These are phyloP conservation scores for Acropora tenuis DNA, from an alignment of 64 coral and sea anemone genomes.

Conservation along the genomic window DNA sequence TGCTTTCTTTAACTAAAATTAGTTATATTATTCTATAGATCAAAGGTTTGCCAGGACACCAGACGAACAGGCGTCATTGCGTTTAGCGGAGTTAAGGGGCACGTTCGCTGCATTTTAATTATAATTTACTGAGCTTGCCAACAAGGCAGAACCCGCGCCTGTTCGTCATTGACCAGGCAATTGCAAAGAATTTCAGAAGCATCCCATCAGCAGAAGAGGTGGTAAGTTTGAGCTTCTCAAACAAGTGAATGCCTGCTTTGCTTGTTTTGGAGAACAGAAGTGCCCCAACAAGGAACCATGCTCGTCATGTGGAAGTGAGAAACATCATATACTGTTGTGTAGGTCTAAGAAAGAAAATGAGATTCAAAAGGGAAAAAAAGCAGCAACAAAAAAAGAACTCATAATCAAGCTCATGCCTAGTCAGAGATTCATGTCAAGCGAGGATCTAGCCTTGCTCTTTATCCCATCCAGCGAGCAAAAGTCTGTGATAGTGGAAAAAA, in stretches of 20 bases:
- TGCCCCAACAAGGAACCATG: conserved; percentile 35
- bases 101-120: too few relatives aligned
- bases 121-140: too few relatives aligned
- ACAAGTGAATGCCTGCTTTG: conserved; percentile 70
- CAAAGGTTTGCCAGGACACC: too few relatives aligned
- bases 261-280: conserved; percentile 73
- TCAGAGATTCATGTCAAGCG: conserved; percentile 14
- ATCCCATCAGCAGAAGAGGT: conserved; percentile 34
- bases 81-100: too few relatives aligned
- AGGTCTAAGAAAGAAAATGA: conserved; percentile 23
- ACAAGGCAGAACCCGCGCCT: too few relatives aligned
- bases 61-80: too few relatives aligned
- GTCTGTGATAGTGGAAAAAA: conserved; percentile 21
- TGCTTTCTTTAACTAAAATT: too few relatives aligned
- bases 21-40: too few relatives aligned
- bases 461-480: conserved; percentile 56
- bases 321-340: conserved; percentile 53
- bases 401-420: conserved; percentile 24
- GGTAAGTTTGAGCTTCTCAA: conserved; percentile 73
- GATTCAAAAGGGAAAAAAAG: not conserved
- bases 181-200: conserved; percentile 81
- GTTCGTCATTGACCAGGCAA: too few relatives aligned
- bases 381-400: not conserved
- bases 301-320: conserved; percentile 51
- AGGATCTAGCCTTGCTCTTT: conserved; percentile 34